phyloP scores from a whole-genome alignment of 2,113 vertebrate genomes.

The Ondatra zibethicus region DNA sequence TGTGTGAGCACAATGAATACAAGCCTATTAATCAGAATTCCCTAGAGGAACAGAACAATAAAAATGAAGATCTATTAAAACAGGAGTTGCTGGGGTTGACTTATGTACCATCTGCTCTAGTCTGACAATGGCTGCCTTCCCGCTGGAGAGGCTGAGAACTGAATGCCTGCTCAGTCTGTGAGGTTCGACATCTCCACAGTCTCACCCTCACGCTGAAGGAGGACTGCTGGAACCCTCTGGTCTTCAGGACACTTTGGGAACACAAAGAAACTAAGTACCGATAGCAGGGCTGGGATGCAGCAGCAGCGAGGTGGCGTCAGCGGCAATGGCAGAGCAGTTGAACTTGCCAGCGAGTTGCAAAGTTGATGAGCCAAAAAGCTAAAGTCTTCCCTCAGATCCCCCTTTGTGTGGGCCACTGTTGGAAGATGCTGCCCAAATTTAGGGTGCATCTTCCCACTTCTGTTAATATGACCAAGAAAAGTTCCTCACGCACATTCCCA shows the following conservation, averaged over 20 bases:
- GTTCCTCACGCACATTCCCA: too few relatives aligned
- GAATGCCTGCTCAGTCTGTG: background rate
- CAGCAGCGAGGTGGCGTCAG: rapidly evolving
- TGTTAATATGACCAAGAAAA: background rate
- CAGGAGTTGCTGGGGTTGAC: too few relatives aligned
- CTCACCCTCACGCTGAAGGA: background rate
- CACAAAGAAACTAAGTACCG: too few relatives aligned
- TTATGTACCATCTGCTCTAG: background rate
- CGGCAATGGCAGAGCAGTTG: background rate
- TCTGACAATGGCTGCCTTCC: background rate
- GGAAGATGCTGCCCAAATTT: too few relatives aligned
- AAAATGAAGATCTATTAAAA: background rate
- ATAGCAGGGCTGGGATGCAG: background rate
- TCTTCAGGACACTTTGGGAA: background rate
- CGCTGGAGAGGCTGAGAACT: background rate
- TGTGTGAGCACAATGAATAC: too few relatives aligned
- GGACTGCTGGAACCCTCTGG: background rate
- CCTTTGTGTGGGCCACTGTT: too few relatives aligned
- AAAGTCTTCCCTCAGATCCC: background rate
- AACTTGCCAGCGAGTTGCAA: background rate
- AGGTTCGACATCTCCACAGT: background rate
- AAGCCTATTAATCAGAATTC: background rate
- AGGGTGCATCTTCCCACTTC: background rate
- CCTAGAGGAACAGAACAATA: background rate
- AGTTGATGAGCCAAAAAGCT: background rate